Conservation (phyloP, 1,140 invertebrate genomes). For the Ceratosolen solmsi region DNA sequence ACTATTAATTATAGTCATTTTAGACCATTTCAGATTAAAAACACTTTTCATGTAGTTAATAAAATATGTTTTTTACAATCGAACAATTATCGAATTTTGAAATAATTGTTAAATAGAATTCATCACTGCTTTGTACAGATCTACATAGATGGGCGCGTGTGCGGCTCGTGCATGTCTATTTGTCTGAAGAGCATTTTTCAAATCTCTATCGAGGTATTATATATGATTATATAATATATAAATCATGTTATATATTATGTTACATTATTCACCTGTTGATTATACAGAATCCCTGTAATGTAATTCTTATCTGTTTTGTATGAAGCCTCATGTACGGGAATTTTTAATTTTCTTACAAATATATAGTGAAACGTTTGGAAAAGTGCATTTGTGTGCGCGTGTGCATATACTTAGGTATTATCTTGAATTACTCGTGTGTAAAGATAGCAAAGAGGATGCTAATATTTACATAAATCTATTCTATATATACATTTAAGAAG, state of each 20-base stretch:
- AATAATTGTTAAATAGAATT: no score
- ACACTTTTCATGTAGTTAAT: no score
- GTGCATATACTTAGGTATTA: no score
- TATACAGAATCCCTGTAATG: background rate
- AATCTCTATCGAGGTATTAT: background rate
- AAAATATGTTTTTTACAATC: no score
- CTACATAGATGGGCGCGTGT: no score
- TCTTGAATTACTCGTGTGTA: background rate
- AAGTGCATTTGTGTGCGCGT: background rate
- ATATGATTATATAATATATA: background rate
- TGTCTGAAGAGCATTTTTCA: no score
- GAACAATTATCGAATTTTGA: no score
- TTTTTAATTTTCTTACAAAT: background rate
- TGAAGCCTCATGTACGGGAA: background rate
- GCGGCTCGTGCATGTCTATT: no score
- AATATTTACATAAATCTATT: background rate
- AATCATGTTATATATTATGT: background rate
- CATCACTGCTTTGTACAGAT: no score
- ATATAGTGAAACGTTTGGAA: background rate
- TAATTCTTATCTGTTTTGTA: background rate
- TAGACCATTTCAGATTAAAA: no score
- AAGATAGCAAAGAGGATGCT: background rate
- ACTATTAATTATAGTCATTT: no score
- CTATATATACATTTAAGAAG: conserved; percentile 7
- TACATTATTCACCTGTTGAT: background rate